These are phyloP conservation scores for Biston betularia DNA, from an alignment of 2,888 invertebrate species.

Conservation along the genomic window DNA sequence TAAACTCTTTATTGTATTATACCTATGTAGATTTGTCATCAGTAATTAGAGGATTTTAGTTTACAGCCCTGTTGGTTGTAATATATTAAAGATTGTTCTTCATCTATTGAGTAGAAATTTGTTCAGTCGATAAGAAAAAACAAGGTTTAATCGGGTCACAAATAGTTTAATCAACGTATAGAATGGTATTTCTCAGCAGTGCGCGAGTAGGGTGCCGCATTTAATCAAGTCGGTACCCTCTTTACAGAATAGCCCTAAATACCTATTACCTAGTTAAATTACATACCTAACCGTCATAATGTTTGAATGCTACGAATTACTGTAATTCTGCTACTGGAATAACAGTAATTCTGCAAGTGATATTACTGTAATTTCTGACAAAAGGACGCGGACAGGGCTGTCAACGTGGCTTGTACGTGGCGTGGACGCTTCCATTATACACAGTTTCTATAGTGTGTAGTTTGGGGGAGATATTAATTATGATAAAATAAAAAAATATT, in stretches of 20 bases:
- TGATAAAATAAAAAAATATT: no score
- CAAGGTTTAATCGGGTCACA: background rate
- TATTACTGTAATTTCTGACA: slow-evolving; percentile 42
- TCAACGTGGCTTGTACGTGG: background rate
- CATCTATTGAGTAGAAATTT: no score
- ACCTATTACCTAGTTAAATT: slow-evolving; percentile 34
- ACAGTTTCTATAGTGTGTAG: no score
- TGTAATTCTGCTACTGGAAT: slow-evolving; percentile 37
- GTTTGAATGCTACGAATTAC: slow-evolving; percentile 34
- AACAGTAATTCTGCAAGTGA: slow-evolving; percentile 43
- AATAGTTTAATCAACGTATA: slow-evolving; percentile 17
- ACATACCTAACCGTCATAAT: slow-evolving; percentile 36
- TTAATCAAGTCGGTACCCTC: slow-evolving; percentile 35
- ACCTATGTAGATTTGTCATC: no score
- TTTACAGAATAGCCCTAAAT: slow-evolving; percentile 32
- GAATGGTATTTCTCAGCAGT: background rate
- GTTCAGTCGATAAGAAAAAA: background rate
- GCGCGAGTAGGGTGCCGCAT: slow-evolving; percentile 18
- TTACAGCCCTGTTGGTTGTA: no score
- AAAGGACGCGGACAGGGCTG: slow-evolving; percentile 40
- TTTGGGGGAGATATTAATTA: no score
- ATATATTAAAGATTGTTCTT: no score
- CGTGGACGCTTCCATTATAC: no score
- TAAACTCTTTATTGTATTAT: no score
- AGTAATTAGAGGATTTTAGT: no score